A percentile compares a stretch with the other conserved stretches of the same genome.
Evolutionary conservation across 2,113 vertebrate genomes (phyloP).

Genomic region (Sus scrofa): DNA sequence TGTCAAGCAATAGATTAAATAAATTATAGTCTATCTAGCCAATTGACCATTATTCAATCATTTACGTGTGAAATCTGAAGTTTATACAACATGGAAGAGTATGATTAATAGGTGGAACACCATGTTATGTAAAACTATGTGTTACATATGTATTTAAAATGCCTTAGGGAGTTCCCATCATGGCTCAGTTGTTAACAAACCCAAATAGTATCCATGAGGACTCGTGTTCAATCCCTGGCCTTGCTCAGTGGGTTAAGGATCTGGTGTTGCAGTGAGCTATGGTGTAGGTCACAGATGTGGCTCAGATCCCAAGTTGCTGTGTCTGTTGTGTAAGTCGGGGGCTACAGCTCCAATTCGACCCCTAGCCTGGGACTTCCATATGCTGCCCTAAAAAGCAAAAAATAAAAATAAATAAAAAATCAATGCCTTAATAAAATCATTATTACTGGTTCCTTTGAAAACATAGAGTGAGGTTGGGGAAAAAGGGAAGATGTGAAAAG

Average conservation of each 20-base stretch:
- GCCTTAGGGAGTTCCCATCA: no score
- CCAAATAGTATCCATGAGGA: no score
- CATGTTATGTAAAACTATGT: neutral
- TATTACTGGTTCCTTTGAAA: neutral
- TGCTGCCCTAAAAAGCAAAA: neutral
- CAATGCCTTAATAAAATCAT: neutral
- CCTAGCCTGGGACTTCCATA: no score
- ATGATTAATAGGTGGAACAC: neutral
- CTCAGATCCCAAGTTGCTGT: no score
- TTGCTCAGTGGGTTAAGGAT: no score
- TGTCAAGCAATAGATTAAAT: neutral
- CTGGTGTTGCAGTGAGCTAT: no score
- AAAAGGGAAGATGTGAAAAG: neutral
- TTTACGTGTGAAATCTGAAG: neutral
- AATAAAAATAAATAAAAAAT: neutral
- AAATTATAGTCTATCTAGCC: neutral
- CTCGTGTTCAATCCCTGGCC: no score
- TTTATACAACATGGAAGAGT: neutral
- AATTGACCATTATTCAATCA: neutral
- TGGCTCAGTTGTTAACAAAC: no score
- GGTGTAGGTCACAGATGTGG: no score
- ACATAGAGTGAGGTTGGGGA: neutral
- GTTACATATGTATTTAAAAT: neutral
- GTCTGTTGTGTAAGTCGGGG: no score
- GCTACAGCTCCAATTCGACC: no score